Conservation (phyloP, 2,113 vertebrate species). For the Tetrax tetrax region DNA sequence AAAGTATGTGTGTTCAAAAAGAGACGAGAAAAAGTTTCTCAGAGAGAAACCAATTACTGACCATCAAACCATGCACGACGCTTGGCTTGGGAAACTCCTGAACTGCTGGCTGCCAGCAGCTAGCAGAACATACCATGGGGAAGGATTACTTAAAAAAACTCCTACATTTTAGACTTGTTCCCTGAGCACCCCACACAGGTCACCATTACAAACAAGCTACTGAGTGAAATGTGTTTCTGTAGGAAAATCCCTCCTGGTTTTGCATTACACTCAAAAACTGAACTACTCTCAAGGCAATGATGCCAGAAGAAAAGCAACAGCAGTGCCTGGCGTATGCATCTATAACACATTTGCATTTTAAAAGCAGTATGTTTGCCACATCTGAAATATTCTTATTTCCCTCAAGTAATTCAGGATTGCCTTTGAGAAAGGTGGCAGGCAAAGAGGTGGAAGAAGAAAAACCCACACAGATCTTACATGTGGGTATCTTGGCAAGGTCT, state of each 20-base stretch:
- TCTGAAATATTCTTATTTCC: slow-evolving; percentile 8
- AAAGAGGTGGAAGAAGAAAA: background rate
- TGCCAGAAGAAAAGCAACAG: slow-evolving; percentile 25
- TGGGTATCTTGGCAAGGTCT: background rate
- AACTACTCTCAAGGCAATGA: background rate
- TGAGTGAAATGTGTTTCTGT: background rate
- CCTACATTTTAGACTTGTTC: background rate
- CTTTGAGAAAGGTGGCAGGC: background rate
- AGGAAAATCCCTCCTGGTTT: background rate
- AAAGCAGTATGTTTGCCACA: slow-evolving; percentile 1
- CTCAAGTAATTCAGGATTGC: background rate
- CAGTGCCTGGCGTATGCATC: background rate
- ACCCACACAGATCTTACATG: background rate
- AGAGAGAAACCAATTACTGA: background rate
- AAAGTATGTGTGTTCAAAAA: background rate
- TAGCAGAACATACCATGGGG: background rate
- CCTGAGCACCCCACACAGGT: background rate
- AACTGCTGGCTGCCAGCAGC: background rate
- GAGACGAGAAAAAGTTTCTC: background rate
- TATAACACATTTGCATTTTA: slow-evolving; percentile 35
- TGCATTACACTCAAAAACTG: background rate
- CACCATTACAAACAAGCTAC: background rate
- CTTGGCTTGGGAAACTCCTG: background rate
- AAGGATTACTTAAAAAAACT: background rate
- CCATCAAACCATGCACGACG: background rate